These are phyloP conservation scores for Sebastes diploproa DNA, from an alignment of 2,797 vertebrate species.

Conservation along the genomic window DNA sequence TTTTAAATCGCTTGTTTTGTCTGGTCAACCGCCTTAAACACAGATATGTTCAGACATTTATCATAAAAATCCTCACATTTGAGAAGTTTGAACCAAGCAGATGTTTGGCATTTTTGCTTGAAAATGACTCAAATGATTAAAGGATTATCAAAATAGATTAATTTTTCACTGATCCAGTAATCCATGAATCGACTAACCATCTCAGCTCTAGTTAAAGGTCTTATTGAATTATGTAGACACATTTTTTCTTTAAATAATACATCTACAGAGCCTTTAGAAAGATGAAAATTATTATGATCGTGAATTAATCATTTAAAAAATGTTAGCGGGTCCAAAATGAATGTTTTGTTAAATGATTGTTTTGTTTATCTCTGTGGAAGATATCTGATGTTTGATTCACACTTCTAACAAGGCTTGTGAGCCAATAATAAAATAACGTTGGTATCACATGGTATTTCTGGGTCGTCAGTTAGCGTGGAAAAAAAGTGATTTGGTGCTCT, in stretches of 20 bases:
- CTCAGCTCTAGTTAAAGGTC: background rate
- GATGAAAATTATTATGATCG: too few relatives aligned
- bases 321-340: too few relatives aligned
- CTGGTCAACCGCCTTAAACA: background rate
- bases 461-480: too few relatives aligned
- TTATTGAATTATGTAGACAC: too few relatives aligned
- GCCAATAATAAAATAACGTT: too few relatives aligned
- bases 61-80: background rate
- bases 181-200: background rate
- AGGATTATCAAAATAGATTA: background rate
- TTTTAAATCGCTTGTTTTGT: conserved; percentile 1
- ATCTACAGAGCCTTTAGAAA: rapidly evolving
- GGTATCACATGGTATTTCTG: too few relatives aligned
- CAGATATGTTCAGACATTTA: background rate
- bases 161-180: background rate
- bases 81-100: background rate
- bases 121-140: background rate
- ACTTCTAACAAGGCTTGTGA: too few relatives aligned
- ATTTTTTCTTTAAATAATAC: too few relatives aligned
- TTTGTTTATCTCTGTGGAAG: too few relatives aligned
- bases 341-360: too few relatives aligned
- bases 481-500: background rate
- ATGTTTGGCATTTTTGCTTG: background rate
- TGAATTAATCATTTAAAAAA: too few relatives aligned
- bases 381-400: too few relatives aligned